phyloP scores from a whole-genome alignment of 2,888 invertebrate species.

The Tribolium freemani region DNA sequence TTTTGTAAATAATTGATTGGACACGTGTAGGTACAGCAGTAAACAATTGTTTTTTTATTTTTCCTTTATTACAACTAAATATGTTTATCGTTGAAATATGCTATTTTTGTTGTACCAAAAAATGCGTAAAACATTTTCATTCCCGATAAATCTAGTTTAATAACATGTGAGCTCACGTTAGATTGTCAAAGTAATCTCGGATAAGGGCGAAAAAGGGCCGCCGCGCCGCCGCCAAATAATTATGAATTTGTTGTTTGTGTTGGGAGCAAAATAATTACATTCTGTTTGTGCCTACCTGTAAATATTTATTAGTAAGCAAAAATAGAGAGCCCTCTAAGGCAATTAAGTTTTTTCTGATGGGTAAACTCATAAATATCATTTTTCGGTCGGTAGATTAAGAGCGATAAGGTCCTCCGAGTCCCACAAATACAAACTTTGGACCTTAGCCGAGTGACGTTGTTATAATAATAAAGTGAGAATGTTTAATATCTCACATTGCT shows the following conservation, averaged over 20 bases:
- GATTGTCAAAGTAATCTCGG: constrained; percentile 13
- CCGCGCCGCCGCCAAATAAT: not conserved
- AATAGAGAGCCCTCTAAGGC: not conserved
- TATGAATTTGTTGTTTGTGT: constrained; percentile 12
- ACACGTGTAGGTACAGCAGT: no score
- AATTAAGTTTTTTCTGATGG: not conserved
- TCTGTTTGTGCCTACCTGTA: not conserved
- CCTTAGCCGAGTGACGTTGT: not conserved
- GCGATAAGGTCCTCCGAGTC: not conserved
- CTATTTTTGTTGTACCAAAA: no score
- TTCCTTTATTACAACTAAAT: no score
- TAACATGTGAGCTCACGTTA: not conserved
- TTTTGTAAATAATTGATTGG: no score
- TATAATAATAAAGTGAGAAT: not conserved
- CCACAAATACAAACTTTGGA: not conserved
- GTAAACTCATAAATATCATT: not conserved
- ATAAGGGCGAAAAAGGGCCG: not conserved
- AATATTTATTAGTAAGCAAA: not conserved
- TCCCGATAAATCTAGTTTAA: constrained; percentile 1
- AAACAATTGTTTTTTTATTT: no score
- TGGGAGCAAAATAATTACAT: not conserved
- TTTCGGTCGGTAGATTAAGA: not conserved
- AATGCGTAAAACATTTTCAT: not conserved
- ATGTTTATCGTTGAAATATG: no score
- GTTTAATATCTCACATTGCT: not conserved